Conservation (phyloP, 2,888 invertebrate species). For the Carabus problematicus region DNA sequence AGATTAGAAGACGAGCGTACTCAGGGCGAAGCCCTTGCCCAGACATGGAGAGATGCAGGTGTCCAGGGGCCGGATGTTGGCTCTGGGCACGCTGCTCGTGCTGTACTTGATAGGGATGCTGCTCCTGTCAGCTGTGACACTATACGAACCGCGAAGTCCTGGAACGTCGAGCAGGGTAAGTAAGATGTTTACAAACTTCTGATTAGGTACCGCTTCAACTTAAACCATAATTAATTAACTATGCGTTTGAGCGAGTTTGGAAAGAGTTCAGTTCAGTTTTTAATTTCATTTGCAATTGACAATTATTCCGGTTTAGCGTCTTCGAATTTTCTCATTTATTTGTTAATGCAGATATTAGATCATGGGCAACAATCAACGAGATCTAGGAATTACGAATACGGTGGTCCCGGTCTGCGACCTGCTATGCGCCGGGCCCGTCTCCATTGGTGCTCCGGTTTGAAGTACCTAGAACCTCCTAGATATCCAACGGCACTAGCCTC, state of each 20-base stretch:
- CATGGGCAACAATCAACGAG: conserved; percentile 14
- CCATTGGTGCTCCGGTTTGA: conserved; percentile 65
- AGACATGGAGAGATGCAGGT: conserved; percentile 55
- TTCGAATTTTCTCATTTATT: no score
- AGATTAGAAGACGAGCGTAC: no score
- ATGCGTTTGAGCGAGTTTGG: neutral
- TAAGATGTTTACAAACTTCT: neutral
- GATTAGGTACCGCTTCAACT: neutral
- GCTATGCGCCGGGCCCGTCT: conserved; percentile 55
- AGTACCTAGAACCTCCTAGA: conserved; percentile 59
- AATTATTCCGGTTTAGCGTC: no score
- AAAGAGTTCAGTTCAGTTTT: no score
- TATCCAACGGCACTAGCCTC: conserved; percentile 73
- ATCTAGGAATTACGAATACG: conserved; percentile 9
- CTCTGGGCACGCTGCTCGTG: conserved; percentile 57
- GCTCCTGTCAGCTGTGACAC: conserved; percentile 58
- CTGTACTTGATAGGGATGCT: conserved; percentile 59
- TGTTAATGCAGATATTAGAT: neutral
- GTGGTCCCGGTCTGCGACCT: conserved; percentile 42
- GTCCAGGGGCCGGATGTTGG: conserved; percentile 59
- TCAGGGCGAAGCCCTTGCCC: neutral
- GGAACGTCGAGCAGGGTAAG: conserved; percentile 42
- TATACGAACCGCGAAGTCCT: conserved; percentile 55
- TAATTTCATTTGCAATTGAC: no score
- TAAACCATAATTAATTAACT: neutral